phyloP scores from a whole-genome alignment of 2,888 invertebrate genomes.

The Philhelius pedissequus region DNA sequence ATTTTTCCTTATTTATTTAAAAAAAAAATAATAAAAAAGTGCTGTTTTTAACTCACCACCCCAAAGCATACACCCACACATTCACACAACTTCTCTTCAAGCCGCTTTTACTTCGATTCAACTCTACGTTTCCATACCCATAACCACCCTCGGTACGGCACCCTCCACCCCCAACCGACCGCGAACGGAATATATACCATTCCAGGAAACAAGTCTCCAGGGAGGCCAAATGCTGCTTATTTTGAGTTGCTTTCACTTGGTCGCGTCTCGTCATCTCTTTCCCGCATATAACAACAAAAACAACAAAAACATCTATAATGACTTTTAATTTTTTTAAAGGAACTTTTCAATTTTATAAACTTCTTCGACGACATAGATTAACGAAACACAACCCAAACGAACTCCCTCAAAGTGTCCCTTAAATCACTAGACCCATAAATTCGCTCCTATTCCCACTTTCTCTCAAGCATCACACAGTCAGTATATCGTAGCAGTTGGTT shows the following conservation, averaged over 20 bases:
- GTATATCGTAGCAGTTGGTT: neutral
- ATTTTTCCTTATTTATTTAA: slow-evolving; percentile 51
- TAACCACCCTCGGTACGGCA: no score
- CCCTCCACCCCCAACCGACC: neutral
- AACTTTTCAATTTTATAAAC: slow-evolving; percentile 61
- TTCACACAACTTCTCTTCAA: neutral
- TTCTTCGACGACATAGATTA: slow-evolving; percentile 48
- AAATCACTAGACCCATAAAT: slow-evolving; percentile 66
- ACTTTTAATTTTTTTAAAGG: slow-evolving; percentile 49
- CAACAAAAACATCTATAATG: neutral
- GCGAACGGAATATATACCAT: neutral
- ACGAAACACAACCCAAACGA: slow-evolving; percentile 27
- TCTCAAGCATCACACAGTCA: neutral
- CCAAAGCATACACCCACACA: neutral
- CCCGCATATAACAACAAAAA: neutral
- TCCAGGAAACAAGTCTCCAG: slow-evolving; percentile 32
- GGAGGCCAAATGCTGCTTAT: slow-evolving; percentile 44
- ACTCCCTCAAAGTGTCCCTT: slow-evolving; percentile 46
- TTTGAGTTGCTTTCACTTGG: slow-evolving; percentile 21
- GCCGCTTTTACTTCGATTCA: neutral
- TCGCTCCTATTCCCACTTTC: slow-evolving; percentile 44
- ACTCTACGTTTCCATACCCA: neutral
- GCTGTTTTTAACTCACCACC: neutral
- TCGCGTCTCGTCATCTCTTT: neutral
- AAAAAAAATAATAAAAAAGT: slow-evolving; percentile 27